phyloP scores from a whole-genome alignment of 1,140 invertebrate species.

The Helicoverpa armigera region DNA sequence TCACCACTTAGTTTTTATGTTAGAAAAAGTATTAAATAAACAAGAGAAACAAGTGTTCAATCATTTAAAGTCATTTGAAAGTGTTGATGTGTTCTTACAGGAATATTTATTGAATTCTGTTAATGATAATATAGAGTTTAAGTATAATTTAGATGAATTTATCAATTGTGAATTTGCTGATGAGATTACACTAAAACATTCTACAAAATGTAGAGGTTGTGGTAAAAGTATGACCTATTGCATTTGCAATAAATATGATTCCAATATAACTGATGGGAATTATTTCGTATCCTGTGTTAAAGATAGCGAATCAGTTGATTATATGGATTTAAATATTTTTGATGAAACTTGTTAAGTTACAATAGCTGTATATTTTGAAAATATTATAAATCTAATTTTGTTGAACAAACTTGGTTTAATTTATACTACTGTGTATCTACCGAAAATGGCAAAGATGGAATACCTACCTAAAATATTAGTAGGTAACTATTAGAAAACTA shows the following conservation, averaged over 20 bases:
- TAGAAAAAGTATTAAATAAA: conserved; percentile 92
- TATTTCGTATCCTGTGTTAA: conserved; percentile 74
- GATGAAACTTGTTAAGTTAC: conserved; percentile 63
- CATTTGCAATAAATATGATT: conserved; percentile 74
- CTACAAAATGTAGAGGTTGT: conserved; percentile 77
- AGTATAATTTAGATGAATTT: conserved; percentile 70
- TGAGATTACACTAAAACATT: conserved; percentile 75
- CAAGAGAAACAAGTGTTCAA: conserved; percentile 92
- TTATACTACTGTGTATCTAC: background rate
- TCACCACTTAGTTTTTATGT: conserved; percentile 98
- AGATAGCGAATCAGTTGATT: conserved; percentile 73
- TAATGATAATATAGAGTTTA: conserved; percentile 70
- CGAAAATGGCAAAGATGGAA: no score
- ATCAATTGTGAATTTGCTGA: conserved; percentile 73
- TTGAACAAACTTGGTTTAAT: background rate
- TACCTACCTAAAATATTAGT: no score
- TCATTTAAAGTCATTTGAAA: conserved; percentile 89
- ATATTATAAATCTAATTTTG: background rate
- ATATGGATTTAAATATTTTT: conserved; percentile 82
- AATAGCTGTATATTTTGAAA: background rate
- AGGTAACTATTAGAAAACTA: no score
- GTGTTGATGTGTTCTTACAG: conserved; percentile 91
- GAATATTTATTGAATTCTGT: conserved; percentile 86
- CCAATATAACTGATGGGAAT: conserved; percentile 67
- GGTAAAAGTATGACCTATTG: conserved; percentile 75